phyloP scores from a whole-genome alignment of 2,888 invertebrate genomes.

The Ormyrus rosae region DNA sequence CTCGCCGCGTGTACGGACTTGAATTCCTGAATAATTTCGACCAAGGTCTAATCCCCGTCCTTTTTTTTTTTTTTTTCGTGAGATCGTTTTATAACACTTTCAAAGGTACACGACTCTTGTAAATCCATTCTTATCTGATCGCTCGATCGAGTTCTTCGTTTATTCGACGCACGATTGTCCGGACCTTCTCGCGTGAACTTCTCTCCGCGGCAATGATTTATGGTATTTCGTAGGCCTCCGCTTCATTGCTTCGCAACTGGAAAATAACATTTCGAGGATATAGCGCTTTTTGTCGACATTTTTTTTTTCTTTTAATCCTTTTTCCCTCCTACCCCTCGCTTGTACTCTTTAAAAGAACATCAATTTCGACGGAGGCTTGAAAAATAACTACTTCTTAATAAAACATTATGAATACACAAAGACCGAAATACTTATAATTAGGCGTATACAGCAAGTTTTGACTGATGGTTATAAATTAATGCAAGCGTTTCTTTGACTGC shows the following conservation, averaged over 20 bases:
- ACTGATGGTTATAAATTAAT: too few species aligned
- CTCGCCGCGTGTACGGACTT: slow-evolving; percentile 24
- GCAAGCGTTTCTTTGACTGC: too few species aligned
- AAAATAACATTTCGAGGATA: slow-evolving; percentile 33
- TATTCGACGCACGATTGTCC: slow-evolving; percentile 58
- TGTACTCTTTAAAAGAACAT: too few species aligned
- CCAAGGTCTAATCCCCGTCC: slow-evolving; percentile 56
- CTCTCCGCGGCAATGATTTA: slow-evolving; percentile 52
- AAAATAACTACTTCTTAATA: too few species aligned
- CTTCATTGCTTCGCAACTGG: slow-evolving; percentile 28
- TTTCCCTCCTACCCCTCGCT: too few species aligned
- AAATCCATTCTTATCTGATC: slow-evolving; percentile 57
- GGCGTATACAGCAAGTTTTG: too few species aligned
- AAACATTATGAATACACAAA: not conserved
- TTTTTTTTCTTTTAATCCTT: not conserved
- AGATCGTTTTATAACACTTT: slow-evolving; percentile 59
- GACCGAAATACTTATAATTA: not conserved
- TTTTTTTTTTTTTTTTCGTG: slow-evolving; percentile 41
- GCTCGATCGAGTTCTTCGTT: slow-evolving; percentile 56
- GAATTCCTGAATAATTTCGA: slow-evolving; percentile 55
- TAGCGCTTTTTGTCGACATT: slow-evolving; percentile 2
- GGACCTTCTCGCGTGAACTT: slow-evolving; percentile 33
- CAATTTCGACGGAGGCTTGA: too few species aligned
- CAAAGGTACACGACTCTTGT: slow-evolving; percentile 56
- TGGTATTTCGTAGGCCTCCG: slow-evolving; percentile 37